A percentile compares a stretch with the other conserved stretches of the same genome.
Conservation (phyloP, 2,113 vertebrate genomes). For the Plotosus lineatus region DNA sequence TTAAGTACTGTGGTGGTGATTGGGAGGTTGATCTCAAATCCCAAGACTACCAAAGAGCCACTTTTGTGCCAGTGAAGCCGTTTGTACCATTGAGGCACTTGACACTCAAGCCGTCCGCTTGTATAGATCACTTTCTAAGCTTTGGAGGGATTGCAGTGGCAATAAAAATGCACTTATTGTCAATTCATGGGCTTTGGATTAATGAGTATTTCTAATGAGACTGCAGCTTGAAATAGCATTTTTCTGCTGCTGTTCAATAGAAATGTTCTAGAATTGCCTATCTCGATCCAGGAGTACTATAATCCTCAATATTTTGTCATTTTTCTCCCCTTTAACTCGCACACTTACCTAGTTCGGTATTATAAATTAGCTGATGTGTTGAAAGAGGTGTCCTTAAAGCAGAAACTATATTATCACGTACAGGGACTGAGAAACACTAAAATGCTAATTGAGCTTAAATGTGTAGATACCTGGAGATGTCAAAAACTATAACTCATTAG, state of each 20-base stretch:
- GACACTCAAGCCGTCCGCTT: neutral
- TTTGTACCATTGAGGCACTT: too few species aligned
- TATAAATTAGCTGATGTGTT: neutral
- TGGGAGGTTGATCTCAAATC: neutral
- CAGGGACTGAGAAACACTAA: neutral
- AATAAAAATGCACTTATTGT: neutral
- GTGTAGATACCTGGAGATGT: neutral
- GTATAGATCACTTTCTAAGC: slow-evolving; percentile 1
- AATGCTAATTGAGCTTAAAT: neutral
- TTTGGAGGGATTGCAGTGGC: neutral
- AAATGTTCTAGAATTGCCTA: neutral
- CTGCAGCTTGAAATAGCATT: neutral
- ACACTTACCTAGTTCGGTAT: neutral
- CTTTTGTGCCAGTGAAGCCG: neutral
- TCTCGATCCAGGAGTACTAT: neutral
- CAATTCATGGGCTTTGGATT: neutral
- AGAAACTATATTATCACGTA: neutral
- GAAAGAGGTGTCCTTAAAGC: neutral
- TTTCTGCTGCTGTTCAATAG: neutral
- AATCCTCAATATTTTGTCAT: neutral
- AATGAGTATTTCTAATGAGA: neutral
- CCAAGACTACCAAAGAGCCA: neutral
- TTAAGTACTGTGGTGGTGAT: neutral
- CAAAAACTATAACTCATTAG: neutral
- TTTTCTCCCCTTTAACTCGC: neutral